phyloP scores from a whole-genome alignment of 2,113 vertebrate genomes.

The Paedocypris sp. region DNA sequence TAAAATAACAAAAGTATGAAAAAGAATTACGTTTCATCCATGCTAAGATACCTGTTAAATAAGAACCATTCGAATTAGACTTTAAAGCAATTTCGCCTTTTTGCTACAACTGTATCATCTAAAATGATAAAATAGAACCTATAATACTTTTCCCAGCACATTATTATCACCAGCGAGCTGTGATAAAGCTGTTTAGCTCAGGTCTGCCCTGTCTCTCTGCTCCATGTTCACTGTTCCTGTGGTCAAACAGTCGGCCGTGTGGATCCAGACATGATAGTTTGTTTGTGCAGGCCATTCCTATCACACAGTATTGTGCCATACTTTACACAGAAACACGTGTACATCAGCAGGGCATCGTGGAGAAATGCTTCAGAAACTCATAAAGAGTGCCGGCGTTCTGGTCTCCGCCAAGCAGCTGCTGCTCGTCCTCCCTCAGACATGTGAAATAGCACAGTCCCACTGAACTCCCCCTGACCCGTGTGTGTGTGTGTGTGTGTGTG shows the following conservation, averaged over 20 bases:
- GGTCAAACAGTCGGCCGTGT: neutral
- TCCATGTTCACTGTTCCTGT: too few relatives aligned
- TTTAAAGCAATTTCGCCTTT: too few relatives aligned
- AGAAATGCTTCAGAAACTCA: neutral
- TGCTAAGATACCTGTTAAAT: too few relatives aligned
- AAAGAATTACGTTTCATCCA: too few relatives aligned
- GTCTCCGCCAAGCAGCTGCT: neutral
- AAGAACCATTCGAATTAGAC: too few relatives aligned
- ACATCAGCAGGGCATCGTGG: neutral
- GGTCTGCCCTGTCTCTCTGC: too few relatives aligned
- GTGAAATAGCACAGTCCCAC: constrained; percentile 14
- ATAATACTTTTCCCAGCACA: too few relatives aligned
- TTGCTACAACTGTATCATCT: too few relatives aligned
- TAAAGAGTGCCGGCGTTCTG: neutral
- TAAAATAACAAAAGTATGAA: too few relatives aligned
- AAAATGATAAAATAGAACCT: too few relatives aligned
- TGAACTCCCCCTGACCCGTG: constrained; percentile 3
- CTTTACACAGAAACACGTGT: neutral
- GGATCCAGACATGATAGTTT: neutral
- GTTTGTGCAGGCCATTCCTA: neutral
- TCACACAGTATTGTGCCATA: neutral
- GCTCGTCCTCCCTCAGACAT: constrained; percentile 15
- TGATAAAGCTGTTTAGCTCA: too few relatives aligned
- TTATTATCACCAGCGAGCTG: neutral
- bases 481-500: too few relatives aligned